These are phyloP conservation scores for Homarus gammarus DNA, from an alignment of 2,888 invertebrate genomes.

Conservation along the genomic window DNA sequence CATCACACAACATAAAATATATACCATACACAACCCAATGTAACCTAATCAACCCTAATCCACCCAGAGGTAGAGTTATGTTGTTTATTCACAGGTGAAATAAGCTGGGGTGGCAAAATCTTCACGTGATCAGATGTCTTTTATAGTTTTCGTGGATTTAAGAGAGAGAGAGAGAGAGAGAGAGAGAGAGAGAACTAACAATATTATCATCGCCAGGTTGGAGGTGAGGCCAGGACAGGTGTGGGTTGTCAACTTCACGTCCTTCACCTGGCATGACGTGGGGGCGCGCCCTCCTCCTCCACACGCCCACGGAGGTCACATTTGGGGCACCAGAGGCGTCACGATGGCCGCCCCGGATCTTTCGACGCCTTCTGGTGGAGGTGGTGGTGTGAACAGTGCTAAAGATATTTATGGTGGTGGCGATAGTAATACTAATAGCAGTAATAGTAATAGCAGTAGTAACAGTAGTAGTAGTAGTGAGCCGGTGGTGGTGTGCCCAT, in stretches of 20 bases:
- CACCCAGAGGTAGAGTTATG: not conserved
- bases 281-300: not conserved
- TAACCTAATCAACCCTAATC: no score
- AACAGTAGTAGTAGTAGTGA: not conserved
- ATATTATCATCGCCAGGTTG: not conserved
- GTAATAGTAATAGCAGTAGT: not conserved
- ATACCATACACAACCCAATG: no score
- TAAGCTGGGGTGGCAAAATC: not conserved
- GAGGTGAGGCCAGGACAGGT: not conserved
- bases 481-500: constrained; percentile 12
- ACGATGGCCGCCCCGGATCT: no score
- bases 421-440: not conserved
- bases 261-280: constrained; percentile 14
- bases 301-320: not conserved
- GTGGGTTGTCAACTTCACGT: constrained; percentile 29
- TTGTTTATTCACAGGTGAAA: not conserved
- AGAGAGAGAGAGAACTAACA: not conserved
- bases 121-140: not conserved
- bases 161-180: not conserved
- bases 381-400: no score
- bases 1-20: no score
- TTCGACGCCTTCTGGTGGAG: not conserved
- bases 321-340: not conserved
- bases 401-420: no score
- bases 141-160: not conserved